Conservation (phyloP, 2,797 vertebrate species). For the Fistularia commersonii region DNA sequence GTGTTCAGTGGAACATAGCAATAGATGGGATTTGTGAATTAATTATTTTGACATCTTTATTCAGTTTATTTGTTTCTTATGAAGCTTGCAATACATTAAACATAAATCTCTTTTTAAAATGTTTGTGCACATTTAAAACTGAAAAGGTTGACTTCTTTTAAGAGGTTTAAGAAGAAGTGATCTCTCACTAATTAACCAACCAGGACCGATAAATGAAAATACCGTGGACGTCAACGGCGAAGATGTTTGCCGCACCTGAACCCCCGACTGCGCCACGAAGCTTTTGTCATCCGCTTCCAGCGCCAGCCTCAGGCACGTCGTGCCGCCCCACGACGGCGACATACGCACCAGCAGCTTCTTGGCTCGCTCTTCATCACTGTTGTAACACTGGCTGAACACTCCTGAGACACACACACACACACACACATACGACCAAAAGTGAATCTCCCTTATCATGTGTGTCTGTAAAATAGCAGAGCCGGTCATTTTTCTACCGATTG, state of each 20-base stretch:
- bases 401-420: constrained; percentile 70
- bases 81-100: too few species aligned
- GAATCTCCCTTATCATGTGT: not conserved
- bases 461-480: not conserved
- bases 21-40: too few species aligned
- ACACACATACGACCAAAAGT: constrained; percentile 51
- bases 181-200: too few species aligned
- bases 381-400: constrained; percentile 87
- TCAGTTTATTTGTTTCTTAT: too few species aligned
- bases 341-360: constrained; percentile 83
- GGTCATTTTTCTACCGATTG: constrained; percentile 76
- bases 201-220: not conserved
- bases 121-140: too few species aligned
- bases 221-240: too few species aligned
- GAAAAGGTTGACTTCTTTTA: too few species aligned
- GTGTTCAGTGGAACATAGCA: too few species aligned
- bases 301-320: constrained; percentile 86
- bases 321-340: constrained; percentile 87
- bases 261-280: constrained; percentile 89
- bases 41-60: too few species aligned
- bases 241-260: constrained; percentile 61
- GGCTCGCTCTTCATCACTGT: constrained; percentile 79
- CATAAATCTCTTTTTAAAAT: too few species aligned
- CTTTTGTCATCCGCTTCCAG: constrained; percentile 87
- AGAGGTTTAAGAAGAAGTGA: too few species aligned